A percentile compares a stretch with the other conserved stretches of the same genome.
phyloP scores from a whole-genome alignment of 1,140 invertebrate species.

The Anastrepha ludens region DNA sequence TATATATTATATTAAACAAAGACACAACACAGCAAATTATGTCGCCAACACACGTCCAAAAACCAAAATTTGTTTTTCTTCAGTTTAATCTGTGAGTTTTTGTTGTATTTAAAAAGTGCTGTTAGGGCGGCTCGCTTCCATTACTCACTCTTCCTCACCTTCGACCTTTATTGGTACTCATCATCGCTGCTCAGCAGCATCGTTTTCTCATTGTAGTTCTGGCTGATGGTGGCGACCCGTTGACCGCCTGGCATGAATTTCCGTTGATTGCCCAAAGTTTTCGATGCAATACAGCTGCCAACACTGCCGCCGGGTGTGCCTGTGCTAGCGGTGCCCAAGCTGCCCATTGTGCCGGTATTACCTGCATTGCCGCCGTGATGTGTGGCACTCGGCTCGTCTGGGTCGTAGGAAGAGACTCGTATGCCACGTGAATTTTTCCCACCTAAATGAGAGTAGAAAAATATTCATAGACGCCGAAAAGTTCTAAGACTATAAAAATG shows the following conservation, averaged over 20 bases:
- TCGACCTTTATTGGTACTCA: constrained; percentile 88
- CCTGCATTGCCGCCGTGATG: constrained; percentile 56
- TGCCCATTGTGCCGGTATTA: constrained; percentile 61
- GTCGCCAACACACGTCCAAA: constrained; percentile 40
- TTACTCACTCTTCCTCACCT: background rate
- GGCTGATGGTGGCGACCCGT: constrained; percentile 85
- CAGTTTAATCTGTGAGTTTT: background rate
- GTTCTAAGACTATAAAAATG: background rate
- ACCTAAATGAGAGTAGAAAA: constrained; percentile 69
- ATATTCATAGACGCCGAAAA: background rate
- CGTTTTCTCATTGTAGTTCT: constrained; percentile 96
- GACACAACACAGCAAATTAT: background rate
- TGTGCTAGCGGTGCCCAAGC: constrained; percentile 69
- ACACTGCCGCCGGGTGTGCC: constrained; percentile 60
- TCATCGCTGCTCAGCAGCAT: constrained; percentile 97
- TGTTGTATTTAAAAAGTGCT: constrained; percentile 41
- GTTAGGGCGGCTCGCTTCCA: constrained; percentile 33
- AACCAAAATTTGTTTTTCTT: constrained; percentile 38
- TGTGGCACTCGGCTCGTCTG: constrained; percentile 78
- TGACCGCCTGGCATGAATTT: constrained; percentile 78
- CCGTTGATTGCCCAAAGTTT: constrained; percentile 71
- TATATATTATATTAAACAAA: background rate
- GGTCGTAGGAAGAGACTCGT: constrained; percentile 81
- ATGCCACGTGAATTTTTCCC: constrained; percentile 81
- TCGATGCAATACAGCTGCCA: constrained; percentile 70